These are phyloP conservation scores for Natrix natrix DNA, from an alignment of 2,797 vertebrate genomes.

Conservation along the genomic window DNA sequence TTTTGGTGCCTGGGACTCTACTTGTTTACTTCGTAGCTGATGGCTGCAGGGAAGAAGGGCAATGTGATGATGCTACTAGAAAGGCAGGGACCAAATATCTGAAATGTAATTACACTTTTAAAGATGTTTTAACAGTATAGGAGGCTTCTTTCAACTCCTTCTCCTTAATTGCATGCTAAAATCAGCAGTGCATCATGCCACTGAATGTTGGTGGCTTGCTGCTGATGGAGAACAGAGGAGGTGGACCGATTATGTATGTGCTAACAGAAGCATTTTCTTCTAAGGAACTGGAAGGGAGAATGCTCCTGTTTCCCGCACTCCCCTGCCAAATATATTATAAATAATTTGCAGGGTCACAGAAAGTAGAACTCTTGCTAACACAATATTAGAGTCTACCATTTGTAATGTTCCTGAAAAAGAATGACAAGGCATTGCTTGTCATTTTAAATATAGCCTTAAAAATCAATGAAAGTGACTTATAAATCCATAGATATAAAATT, in stretches of 20 bases:
- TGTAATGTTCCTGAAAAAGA: background rate
- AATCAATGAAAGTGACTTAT: background rate
- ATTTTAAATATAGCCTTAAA: background rate
- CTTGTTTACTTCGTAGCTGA: background rate
- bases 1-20: background rate
- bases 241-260: background rate
- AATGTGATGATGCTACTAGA: background rate
- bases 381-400: background rate
- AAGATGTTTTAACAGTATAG: background rate
- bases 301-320: background rate
- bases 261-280: background rate
- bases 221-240: background rate
- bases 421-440: background rate
- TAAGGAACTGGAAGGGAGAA: background rate
- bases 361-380: background rate
- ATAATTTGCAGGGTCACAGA: background rate
- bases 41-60: background rate
- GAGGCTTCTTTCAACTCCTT: background rate
- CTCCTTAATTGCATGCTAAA: background rate
- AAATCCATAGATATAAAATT: background rate
- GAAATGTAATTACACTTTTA: background rate
- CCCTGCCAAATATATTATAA: background rate
- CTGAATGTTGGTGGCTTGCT: background rate
- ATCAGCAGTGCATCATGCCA: background rate
- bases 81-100: background rate